Conservation (phyloP, 2,113 vertebrate genomes). For the Neotoma lepida region DNA sequence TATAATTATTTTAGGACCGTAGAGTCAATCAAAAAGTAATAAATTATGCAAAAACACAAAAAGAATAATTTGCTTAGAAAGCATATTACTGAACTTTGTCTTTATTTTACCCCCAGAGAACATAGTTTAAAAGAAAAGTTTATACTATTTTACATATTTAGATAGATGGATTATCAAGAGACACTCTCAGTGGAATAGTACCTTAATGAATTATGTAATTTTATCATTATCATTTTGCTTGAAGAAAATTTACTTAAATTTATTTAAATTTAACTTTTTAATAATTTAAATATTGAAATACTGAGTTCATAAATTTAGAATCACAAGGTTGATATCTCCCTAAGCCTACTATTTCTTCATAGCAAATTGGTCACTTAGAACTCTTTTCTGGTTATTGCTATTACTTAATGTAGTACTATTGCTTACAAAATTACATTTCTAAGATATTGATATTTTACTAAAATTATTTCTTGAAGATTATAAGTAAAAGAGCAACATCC, state of each 20-base stretch:
- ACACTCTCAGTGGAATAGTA: conserved; percentile 51
- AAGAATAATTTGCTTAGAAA: conserved; percentile 59
- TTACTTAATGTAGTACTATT: conserved; percentile 41
- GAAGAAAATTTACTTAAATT: conserved; percentile 65
- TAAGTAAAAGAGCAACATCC: conserved; percentile 23
- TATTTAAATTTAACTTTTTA: conserved; percentile 72
- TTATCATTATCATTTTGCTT: conserved; percentile 62
- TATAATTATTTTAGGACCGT: conserved; percentile 44
- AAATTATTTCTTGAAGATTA: conserved; percentile 55
- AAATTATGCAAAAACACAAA: conserved; percentile 61
- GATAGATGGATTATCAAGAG: conserved; percentile 61
- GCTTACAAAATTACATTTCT: conserved; percentile 35
- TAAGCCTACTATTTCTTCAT: conserved; percentile 44
- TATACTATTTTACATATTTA: conserved; percentile 68
- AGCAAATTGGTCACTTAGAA: conserved; percentile 42
- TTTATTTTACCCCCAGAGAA: conserved; percentile 68
- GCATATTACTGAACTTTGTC: conserved; percentile 62
- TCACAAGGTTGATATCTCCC: conserved; percentile 30
- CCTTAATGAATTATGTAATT: conserved; percentile 69
- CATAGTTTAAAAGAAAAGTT: conserved; percentile 61
- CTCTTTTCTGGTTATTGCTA: conserved; percentile 21
- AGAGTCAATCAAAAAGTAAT: conserved; percentile 71
- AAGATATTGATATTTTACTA: conserved; percentile 50
- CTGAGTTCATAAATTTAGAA: conserved; percentile 63
- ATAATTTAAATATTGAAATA: conserved; percentile 70